A percentile compares a stretch with the other conserved stretches of the same genome.
phyloP scores from a whole-genome alignment of 2,113 vertebrate genomes.

The Arizona elegans region DNA sequence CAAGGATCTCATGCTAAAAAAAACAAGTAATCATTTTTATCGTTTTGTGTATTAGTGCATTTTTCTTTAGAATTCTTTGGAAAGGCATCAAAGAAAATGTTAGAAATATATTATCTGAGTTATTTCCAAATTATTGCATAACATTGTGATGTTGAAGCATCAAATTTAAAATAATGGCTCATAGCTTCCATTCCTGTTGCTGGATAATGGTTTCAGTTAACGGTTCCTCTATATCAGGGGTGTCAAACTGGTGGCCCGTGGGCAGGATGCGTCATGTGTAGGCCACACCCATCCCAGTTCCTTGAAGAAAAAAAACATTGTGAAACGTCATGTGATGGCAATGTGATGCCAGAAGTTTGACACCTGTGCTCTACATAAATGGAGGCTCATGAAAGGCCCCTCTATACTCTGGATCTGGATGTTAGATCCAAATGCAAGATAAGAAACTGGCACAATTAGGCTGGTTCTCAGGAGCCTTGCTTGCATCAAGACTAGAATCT shows the following conservation, averaged over 20 bases:
- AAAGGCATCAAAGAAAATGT: neutral
- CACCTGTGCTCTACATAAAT: neutral
- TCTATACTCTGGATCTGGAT: neutral
- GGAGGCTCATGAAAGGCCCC: neutral
- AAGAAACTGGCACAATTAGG: neutral
- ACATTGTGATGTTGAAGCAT: neutral
- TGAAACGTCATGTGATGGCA: too few relatives aligned
- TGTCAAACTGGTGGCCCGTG: too few relatives aligned
- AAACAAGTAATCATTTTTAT: neutral
- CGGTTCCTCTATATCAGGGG: neutral
- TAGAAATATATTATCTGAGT: neutral
- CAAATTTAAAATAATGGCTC: neutral
- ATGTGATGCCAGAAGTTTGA: too few relatives aligned
- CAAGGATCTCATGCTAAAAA: neutral
- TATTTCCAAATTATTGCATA: neutral
- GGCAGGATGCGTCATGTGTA: too few relatives aligned
- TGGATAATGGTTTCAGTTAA: neutral
- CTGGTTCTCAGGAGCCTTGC: neutral
- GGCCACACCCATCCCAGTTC: too few relatives aligned
- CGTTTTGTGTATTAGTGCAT: neutral
- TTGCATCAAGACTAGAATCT: neutral
- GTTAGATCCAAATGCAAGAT: neutral
- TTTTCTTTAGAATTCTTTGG: neutral
- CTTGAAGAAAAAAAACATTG: too few relatives aligned
- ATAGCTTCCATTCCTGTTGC: neutral